These are phyloP conservation scores for Hippopotamyrus pictus DNA, from an alignment of 2,797 vertebrate genomes.

Conservation along the genomic window DNA sequence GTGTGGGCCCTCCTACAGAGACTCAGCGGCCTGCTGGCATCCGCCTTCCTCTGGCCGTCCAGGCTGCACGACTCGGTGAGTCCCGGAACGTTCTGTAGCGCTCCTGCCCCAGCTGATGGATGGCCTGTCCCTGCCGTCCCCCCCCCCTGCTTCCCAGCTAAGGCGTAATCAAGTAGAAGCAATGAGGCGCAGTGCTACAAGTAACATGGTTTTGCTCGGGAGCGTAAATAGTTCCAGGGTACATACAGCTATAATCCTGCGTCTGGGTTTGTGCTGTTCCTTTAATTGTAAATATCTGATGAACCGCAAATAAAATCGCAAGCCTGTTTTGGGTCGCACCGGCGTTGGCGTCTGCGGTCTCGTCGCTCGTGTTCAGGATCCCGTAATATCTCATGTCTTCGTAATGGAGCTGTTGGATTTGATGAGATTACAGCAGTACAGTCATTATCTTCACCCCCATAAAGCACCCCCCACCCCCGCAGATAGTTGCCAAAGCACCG, in stretches of 20 bases:
- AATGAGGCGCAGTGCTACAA: background rate
- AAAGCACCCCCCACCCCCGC: slow-evolving; percentile 16
- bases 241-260: background rate
- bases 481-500: slow-evolving; percentile 23
- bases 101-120: background rate
- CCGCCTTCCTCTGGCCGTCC: slow-evolving; percentile 84
- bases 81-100: slow-evolving; percentile 9
- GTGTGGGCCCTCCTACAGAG: slow-evolving; percentile 68
- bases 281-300: background rate
- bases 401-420: slow-evolving; percentile 28
- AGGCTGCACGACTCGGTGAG: slow-evolving; percentile 82
- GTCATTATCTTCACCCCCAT: slow-evolving; percentile 32
- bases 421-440: slow-evolving; percentile 26
- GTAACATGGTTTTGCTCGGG: background rate
- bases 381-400: slow-evolving; percentile 21
- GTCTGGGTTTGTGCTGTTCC: background rate
- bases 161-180: background rate
- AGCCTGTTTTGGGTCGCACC: slow-evolving; percentile 5
- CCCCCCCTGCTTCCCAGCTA: background rate
- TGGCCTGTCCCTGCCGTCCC: background rate
- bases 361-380: slow-evolving; percentile 14
- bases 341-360: slow-evolving; percentile 26
- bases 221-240: background rate
- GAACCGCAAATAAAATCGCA: background rate
- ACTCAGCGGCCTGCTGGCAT: slow-evolving; percentile 74